phyloP scores from a whole-genome alignment of 2,113 vertebrate genomes.

The Calyptomena viridis region DNA sequence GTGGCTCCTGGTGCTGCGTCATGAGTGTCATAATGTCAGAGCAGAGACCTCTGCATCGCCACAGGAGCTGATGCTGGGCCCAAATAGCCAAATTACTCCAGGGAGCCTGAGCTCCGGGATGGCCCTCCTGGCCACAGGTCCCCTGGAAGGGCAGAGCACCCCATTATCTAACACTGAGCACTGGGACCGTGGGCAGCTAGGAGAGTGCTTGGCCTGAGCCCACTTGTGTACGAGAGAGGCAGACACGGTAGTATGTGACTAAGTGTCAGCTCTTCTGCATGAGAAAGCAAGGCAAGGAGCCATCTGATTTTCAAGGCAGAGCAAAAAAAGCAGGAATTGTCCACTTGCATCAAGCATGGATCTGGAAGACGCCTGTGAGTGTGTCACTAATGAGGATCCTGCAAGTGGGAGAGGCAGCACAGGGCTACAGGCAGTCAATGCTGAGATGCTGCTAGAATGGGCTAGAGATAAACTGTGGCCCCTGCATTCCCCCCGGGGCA shows the following conservation, averaged over 20 bases:
- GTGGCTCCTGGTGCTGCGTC: neutral
- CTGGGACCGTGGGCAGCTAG: neutral
- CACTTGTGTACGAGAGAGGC: neutral
- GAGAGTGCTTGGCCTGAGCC: neutral
- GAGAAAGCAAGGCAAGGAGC: neutral
- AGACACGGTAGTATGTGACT: neutral
- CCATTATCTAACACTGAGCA: neutral
- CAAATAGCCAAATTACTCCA: neutral
- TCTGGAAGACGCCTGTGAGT: neutral
- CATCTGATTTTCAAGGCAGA: slow-evolving; percentile 41
- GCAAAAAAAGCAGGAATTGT: slow-evolving; percentile 28
- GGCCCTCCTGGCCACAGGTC: neutral
- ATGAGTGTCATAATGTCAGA: neutral
- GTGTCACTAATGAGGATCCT: neutral
- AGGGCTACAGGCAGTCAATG: neutral
- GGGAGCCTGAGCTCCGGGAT: neutral
- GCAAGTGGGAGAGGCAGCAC: neutral
- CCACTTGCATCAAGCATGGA: neutral
- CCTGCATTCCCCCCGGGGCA: neutral
- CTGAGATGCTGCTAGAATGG: neutral
- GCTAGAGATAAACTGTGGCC: neutral
- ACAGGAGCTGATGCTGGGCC: neutral
- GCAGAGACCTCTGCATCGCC: accelerated
- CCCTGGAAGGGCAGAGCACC: neutral
- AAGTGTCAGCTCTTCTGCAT: slow-evolving; percentile 6